A percentile compares a stretch with the other conserved stretches of the same genome.
Evolutionary conservation across 2,888 invertebrate genomes (phyloP).

Genomic region (Adela reaumurella): DNA sequence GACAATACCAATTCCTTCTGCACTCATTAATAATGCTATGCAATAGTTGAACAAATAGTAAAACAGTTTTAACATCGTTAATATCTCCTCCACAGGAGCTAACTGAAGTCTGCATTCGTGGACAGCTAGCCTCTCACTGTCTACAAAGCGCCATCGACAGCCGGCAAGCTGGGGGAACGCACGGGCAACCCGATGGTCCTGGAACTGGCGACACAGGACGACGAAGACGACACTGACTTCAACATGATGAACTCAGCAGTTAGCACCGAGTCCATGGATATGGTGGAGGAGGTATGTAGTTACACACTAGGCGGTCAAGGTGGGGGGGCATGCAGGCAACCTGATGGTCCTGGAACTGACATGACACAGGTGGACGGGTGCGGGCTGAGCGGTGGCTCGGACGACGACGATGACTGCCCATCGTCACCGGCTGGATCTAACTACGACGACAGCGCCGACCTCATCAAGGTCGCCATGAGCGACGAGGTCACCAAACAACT

Average conservation of each 20-base stretch:
- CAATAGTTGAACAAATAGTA: no score
- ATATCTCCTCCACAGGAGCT: background rate
- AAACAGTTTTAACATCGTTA: no score
- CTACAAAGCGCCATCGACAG: background rate
- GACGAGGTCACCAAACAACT: slow-evolving; percentile 96
- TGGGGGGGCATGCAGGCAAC: background rate
- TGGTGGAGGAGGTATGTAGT: slow-evolving; percentile 55
- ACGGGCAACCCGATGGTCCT: slow-evolving; percentile 27
- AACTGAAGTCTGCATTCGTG: background rate
- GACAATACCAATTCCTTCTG: no score
- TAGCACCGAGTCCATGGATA: slow-evolving; percentile 66
- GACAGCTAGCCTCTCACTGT: background rate
- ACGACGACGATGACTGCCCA: slow-evolving; percentile 80
- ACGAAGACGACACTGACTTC: slow-evolving; percentile 20
- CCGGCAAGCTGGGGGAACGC: background rate
- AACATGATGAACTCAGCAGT: slow-evolving; percentile 45
- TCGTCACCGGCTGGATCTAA: slow-evolving; percentile 76
- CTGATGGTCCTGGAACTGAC: slow-evolving; percentile 34
- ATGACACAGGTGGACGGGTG: slow-evolving; percentile 50
- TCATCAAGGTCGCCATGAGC: slow-evolving; percentile 80
- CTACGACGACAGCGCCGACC: slow-evolving; percentile 77
- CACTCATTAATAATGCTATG: no score
- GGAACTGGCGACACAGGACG: slow-evolving; percentile 22
- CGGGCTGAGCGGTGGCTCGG: slow-evolving; percentile 57
- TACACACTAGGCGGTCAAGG: no score